These are phyloP conservation scores for Macroglossus sobrinus DNA, from an alignment of 2,113 vertebrate species.

Conservation along the genomic window DNA sequence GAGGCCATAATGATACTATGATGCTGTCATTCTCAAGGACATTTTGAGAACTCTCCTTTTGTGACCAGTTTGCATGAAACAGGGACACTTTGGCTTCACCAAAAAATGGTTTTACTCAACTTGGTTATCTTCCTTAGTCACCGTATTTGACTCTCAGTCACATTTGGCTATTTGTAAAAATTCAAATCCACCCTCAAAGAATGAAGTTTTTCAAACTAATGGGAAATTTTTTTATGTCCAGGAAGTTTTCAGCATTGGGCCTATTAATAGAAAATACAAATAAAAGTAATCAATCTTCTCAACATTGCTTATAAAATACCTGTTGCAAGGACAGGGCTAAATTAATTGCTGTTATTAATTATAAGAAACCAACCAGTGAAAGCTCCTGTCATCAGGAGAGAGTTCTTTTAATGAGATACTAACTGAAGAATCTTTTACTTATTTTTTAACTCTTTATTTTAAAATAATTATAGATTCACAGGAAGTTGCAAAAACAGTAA, in stretches of 20 bases:
- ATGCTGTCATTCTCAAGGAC: neutral
- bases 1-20: neutral
- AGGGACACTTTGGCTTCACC: neutral
- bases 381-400: conserved; percentile 10
- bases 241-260: neutral
- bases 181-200: conserved; percentile 4
- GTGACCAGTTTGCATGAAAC: neutral
- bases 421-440: neutral
- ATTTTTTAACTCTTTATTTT: neutral
- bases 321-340: neutral
- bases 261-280: neutral
- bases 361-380: neutral
- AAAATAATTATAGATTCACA: conserved; percentile 6
- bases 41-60: neutral
- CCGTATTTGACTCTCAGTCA: neutral
- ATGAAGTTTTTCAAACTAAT: neutral
- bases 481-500: neutral
- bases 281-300: conserved; percentile 1
- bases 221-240: neutral
- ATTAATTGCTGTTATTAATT: conserved; percentile 12
- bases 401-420: neutral
- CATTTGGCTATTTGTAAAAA: neutral
- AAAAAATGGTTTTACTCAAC: neutral
- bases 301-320: conserved; percentile 22
- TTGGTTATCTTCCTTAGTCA: neutral